Base-by-base conservation (phyloP, 2,113 vertebrate genomes). In the Pseudolaguvia tuberculata region DNA sequence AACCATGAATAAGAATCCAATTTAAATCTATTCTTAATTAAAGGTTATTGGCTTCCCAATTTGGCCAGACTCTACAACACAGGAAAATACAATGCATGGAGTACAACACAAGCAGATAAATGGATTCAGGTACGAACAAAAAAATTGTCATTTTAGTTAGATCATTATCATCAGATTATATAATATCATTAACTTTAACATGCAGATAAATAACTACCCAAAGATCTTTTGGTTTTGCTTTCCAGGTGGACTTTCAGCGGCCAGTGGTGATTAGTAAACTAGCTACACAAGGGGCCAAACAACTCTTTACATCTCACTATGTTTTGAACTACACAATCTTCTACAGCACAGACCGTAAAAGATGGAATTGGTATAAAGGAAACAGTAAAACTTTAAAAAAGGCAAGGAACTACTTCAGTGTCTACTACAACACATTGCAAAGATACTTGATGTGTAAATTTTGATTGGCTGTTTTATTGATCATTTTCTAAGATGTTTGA, bases 41-140 rank as follows among this genome's bases (percentile, higher is more conserved):
- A 79, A 99, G 97, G 86, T 65, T 83, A 89, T 53, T 99, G 97
- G 96, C 86, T 89, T 72, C 93, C 97, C 3, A 87, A 86, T 76
- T 85, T 96, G 72, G 97, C 95, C 78, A 91, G 97, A 87, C 83
- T 99, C 75, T 87, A 95, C 77, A 94, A 93, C 78, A 77, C 47
- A 27, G 94, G 96, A 68, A 91, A 89, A 75, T 92, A 94, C 78
- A 99, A 99, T 52, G 97, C 97, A 58, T 99, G 97, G 97, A 98
- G 95, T 78, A 86, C 89, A 63, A 85, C 88, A 0, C 27, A 52
- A 55, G 55, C 20, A 48, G 63, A 27, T 17, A 74, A 87, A 47
- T 95, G 94, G 93, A 94, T 99, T 77, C 95, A 99, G 94, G 97
- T 98, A 85, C 62, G 18, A 23, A 53, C 9, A n/a, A 15, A 61